Conservation (phyloP, 2,113 vertebrate species). For the Cyprinodon variegatus region DNA sequence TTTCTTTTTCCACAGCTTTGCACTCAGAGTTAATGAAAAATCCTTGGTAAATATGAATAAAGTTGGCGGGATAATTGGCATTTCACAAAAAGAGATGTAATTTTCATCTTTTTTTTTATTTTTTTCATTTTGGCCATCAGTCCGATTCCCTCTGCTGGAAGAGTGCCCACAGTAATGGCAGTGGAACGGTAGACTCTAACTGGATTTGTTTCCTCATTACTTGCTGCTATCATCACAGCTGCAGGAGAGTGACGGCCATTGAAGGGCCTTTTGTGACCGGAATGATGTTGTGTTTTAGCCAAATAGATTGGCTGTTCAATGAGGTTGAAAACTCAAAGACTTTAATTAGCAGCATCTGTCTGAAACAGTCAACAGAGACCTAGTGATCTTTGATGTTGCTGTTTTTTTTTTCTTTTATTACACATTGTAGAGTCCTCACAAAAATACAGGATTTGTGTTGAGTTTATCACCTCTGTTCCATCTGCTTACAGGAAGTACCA, state of each 20-base stretch:
- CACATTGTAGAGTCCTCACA: not conserved
- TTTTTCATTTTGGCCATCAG: not conserved
- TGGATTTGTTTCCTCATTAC: conserved; percentile 25
- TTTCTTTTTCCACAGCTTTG: not conserved
- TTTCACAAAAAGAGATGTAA: not conserved
- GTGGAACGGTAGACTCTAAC: not conserved
- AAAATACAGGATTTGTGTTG: not conserved
- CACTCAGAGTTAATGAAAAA: not conserved
- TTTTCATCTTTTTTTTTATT: not conserved
- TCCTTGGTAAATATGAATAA: not conserved
- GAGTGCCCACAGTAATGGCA: not conserved
- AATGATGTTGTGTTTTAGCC: conserved; percentile 22
- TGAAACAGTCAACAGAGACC: not conserved
- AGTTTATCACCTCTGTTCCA: not conserved
- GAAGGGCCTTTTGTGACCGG: not conserved
- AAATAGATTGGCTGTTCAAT: conserved; percentile 28
- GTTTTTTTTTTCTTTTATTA: no score
- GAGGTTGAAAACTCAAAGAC: conserved; percentile 24
- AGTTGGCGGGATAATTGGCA: not conserved
- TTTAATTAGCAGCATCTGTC: conserved; percentile 26
- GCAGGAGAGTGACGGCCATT: not conserved
- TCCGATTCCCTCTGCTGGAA: not conserved
- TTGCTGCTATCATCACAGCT: not conserved
- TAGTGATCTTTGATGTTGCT: not conserved
- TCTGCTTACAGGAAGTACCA: conserved; percentile 88